Percentiles rank a stretch among this genome's conserved stretches.
These are phyloP conservation scores for Conistra vaccinii DNA, from an alignment of 2,888 invertebrate genomes.

Conservation along the genomic window DNA sequence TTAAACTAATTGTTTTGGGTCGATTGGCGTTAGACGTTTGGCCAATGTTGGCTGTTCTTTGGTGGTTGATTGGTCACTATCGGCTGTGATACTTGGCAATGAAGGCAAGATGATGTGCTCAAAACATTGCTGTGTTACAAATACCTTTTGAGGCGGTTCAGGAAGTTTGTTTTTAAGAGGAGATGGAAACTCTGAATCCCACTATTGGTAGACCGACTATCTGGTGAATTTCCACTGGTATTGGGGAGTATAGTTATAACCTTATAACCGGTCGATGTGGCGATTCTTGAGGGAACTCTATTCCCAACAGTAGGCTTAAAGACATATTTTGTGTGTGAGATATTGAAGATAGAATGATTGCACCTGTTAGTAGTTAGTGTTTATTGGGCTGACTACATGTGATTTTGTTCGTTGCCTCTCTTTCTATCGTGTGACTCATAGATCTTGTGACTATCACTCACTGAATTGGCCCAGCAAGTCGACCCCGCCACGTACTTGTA, in stretches of 20 bases:
- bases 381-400: neutral
- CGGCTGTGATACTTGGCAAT: too few species aligned
- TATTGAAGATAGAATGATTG: neutral
- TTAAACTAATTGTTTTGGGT: conserved; percentile 9
- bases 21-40: neutral
- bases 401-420: neutral
- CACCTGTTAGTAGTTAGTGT: neutral
- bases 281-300: neutral
- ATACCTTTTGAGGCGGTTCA: too few species aligned
- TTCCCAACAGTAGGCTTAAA: neutral
- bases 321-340: neutral
- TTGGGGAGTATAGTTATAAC: neutral
- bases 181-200: neutral
- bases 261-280: neutral
- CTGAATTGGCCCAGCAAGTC: too few species aligned
- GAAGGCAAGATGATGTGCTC: neutral
- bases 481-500: too few species aligned
- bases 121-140: neutral
- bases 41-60: neutral
- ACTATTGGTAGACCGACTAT: neutral
- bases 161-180: too few species aligned
- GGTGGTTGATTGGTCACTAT: neutral
- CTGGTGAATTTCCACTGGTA: neutral
- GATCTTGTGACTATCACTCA: too few species aligned
- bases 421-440: too few species aligned